Base-by-base conservation (phyloP, 2,888 invertebrate genomes). In the Atethmia centrago region DNA sequence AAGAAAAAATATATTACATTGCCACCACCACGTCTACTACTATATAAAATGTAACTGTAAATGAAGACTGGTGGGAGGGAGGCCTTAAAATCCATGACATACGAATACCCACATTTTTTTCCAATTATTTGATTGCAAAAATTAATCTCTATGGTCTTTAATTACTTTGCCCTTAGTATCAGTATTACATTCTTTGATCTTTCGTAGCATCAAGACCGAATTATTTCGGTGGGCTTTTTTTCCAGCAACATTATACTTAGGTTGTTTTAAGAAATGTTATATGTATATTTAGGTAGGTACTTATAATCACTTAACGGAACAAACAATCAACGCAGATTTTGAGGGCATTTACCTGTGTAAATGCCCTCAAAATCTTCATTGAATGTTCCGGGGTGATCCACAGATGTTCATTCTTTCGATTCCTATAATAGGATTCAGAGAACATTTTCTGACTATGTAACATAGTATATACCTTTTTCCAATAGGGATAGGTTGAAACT, bases 141-240 rank as follows among this genome's bases (percentile, higher is more conserved):
- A 45, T 12, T 19, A 66, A 62, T 62, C 36, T n/a, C 16, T 47
- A 31, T 2, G 12, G 36, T 58, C 25, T 49, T 61, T 64, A 65
- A 55, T 66, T 66, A 71, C 45, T 47, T 16, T 21, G 19, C 16
- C 16, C 8, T 55, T 55, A 8, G 5, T 49, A 42, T 40, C 42
- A 47, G 28, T 62, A 49, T 64, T 53, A 58, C 28, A 53, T 51
- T 68, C 56, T 73, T 70, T 64, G 59, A 70, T 76, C 36, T 67
- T 40, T 49, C 12, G 53, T 66, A 42, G 58, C 40, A 55, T 66
- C 31, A 28, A 45, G 42, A 58, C 1, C 36, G 25, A 68, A 64
- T 73, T 49, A 51, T 73, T 73, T 61, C 7, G n/a, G n/a, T n/a
- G n/a, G n/a, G n/a, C n/a, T n/a, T n/a, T n/a, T n/a, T n/a, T n/a